phyloP scores from a whole-genome alignment of 2,888 invertebrate species.

The Athalia rosae region DNA sequence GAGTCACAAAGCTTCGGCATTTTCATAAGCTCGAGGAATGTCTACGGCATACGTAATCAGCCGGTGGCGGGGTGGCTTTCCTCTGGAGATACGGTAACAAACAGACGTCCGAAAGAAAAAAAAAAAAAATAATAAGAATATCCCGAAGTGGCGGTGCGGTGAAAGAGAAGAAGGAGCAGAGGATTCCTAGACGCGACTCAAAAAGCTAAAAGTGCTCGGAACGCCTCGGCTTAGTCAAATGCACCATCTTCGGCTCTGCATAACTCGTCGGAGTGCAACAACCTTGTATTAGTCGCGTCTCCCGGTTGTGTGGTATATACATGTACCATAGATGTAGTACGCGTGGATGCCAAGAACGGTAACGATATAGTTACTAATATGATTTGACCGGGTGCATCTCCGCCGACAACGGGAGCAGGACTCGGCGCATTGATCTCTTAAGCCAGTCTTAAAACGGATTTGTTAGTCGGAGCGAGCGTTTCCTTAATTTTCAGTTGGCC shows the following conservation, averaged over 20 bases:
- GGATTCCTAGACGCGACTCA: slow-evolving; percentile 49
- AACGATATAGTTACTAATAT: slow-evolving; percentile 51
- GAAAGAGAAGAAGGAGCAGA: slow-evolving; percentile 29
- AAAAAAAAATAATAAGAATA: slow-evolving; percentile 48
- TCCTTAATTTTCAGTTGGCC: slow-evolving; percentile 42
- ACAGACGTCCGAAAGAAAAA: slow-evolving; percentile 46
- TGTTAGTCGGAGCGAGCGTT: slow-evolving; percentile 38
- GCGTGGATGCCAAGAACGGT: slow-evolving; percentile 31
- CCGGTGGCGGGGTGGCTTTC: slow-evolving; percentile 57
- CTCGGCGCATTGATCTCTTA: slow-evolving; percentile 41
- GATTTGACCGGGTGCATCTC: slow-evolving; percentile 52
- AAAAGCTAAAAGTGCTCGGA: slow-evolving; percentile 55
- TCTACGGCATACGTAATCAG: slow-evolving; percentile 66
- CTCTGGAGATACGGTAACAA: slow-evolving; percentile 62
- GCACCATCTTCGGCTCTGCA: slow-evolving; percentile 67
- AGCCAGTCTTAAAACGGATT: slow-evolving; percentile 41
- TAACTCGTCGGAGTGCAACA: slow-evolving; percentile 67
- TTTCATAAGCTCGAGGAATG: slow-evolving; percentile 62
- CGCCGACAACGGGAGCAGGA: slow-evolving; percentile 4
- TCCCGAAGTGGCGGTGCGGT: slow-evolving; percentile 30
- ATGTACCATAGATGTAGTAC: no score
- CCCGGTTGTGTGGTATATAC: no score
- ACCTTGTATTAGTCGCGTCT: slow-evolving; percentile 57
- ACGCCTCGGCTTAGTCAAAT: slow-evolving; percentile 66
- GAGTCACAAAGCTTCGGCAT: slow-evolving; percentile 58